These are phyloP conservation scores for Saguinus midas DNA, from an alignment of 2,113 vertebrate genomes.

Conservation along the genomic window DNA sequence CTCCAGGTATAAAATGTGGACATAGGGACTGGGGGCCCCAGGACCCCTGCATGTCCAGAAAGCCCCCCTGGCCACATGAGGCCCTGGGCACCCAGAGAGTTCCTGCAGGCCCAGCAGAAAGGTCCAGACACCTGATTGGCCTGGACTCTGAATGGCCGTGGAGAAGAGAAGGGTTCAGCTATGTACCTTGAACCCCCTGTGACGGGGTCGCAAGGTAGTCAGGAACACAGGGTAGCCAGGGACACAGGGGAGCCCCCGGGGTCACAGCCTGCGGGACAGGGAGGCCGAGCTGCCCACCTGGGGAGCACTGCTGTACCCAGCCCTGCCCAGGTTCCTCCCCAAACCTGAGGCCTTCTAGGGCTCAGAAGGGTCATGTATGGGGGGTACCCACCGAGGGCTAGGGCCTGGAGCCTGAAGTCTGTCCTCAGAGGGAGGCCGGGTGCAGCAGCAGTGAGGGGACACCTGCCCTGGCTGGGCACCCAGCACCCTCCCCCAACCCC, in stretches of 20 bases:
- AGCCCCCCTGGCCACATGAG: neutral
- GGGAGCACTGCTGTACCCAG: neutral
- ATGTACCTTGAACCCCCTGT: neutral
- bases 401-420: neutral
- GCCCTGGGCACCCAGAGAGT: neutral
- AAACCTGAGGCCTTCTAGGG: neutral
- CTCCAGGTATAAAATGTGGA: neutral
- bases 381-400: neutral
- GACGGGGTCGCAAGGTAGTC: fast-evolving
- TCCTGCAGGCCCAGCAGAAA: neutral
- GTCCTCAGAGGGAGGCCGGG: neutral
- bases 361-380: neutral
- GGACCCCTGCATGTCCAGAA: neutral
- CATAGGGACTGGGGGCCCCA: neutral
- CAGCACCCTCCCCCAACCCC: neutral
- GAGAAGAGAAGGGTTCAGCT: neutral
- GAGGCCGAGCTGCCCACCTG: too few relatives aligned
- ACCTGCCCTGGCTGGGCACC: neutral
- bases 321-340: neutral
- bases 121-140: too few relatives aligned
- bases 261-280: too few relatives aligned
- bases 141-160: neutral
- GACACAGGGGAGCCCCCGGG: too few relatives aligned
- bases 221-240: too few relatives aligned
- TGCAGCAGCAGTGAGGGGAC: neutral